phyloP scores from a whole-genome alignment of 1,140 invertebrate genomes.

The Heliothis virescens region DNA sequence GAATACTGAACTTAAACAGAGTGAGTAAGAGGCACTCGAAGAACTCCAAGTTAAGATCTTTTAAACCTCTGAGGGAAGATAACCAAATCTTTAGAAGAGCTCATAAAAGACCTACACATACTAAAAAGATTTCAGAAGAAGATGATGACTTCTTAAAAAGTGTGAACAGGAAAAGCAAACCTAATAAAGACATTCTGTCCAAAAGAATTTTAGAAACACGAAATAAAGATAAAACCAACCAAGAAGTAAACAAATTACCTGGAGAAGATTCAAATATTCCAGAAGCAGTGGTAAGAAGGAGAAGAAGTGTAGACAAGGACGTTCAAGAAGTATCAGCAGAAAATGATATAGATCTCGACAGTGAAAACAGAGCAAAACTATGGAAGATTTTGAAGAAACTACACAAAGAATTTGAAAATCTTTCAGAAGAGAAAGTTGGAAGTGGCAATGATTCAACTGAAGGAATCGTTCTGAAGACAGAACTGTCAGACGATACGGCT shows the following conservation, averaged over 20 bases:
- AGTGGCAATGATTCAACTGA: constrained; percentile 57
- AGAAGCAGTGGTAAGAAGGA: constrained; percentile 40
- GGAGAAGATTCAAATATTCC: constrained; percentile 3
- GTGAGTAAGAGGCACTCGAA: constrained; percentile 36
- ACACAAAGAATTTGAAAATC: constrained; percentile 63
- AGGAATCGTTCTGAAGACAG: constrained; percentile 66
- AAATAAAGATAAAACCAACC: background rate
- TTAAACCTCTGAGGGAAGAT: background rate
- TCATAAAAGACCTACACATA: background rate
- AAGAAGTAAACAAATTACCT: constrained; percentile 5
- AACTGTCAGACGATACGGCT: constrained; percentile 66
- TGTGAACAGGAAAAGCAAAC: constrained; percentile 22
- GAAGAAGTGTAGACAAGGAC: constrained; percentile 56
- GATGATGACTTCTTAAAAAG: background rate
- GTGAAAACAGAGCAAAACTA: constrained; percentile 56
- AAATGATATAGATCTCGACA: constrained; percentile 65
- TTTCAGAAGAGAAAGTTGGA: constrained; percentile 56
- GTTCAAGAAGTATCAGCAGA: constrained; percentile 52
- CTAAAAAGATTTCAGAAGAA: background rate
- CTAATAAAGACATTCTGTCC: background rate
- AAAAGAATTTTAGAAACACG: background rate
- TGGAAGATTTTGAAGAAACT: constrained; percentile 68
- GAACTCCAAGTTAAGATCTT: constrained; percentile 8
- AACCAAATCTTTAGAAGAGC: background rate
- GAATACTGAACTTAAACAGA: constrained; percentile 31